Conservation (phyloP, 2,113 vertebrate genomes). For the Dasyornis broadbenti region DNA sequence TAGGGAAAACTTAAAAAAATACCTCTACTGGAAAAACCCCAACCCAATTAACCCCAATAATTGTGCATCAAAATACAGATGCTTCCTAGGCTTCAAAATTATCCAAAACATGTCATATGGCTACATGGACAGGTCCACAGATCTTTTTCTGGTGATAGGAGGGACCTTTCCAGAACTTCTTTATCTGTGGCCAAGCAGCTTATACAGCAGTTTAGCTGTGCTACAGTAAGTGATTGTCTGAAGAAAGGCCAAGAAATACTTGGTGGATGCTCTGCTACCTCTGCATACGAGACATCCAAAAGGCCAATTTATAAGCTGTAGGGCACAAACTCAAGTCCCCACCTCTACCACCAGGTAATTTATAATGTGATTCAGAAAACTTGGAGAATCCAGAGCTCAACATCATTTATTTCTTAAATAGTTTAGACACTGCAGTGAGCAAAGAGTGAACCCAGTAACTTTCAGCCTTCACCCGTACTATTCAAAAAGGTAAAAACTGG, state of each 20-base stretch:
- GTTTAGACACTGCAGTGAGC: not conserved
- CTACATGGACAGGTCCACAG: not conserved
- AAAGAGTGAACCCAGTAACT: not conserved
- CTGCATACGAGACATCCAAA: not conserved
- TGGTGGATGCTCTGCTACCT: not conserved
- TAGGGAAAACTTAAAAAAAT: not conserved
- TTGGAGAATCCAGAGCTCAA: not conserved
- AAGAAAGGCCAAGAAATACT: not conserved
- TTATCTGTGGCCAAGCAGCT: not conserved
- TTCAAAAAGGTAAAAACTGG: not conserved
- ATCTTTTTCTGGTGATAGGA: not conserved
- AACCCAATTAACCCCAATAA: no score
- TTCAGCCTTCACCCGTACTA: not conserved
- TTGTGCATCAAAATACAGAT: not conserved
- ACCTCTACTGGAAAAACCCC: not conserved
- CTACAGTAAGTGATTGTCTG: conserved; percentile 19
- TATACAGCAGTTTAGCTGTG: not conserved
- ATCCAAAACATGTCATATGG: not conserved
- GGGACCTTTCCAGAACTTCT: not conserved
- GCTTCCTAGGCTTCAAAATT: not conserved
- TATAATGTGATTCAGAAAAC: not conserved
- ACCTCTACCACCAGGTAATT: not conserved
- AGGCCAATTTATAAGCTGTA: not conserved
- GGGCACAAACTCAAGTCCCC: not conserved
- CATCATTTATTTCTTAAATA: not conserved